Base-by-base conservation (phyloP, 2,113 vertebrate species). In the Macrotus californicus region DNA sequence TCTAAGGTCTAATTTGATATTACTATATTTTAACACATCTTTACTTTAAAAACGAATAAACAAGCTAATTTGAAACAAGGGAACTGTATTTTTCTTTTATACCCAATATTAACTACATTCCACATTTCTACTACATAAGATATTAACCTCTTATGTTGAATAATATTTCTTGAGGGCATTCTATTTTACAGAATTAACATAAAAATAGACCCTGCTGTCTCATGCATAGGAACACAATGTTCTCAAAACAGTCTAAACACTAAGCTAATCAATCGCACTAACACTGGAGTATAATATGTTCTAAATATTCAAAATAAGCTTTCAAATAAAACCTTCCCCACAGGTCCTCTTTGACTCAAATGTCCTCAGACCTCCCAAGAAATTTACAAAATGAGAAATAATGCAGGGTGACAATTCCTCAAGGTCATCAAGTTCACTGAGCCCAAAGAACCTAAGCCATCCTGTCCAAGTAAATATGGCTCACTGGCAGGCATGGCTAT, bases 61-160 rank as follows among this genome's bases (percentile, higher is more conserved):
- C 54, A 36, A 92, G 31, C 39, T 95, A 29, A 83, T 50, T 48
- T 95, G 56, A 95, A 82, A 79, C 69, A 94, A 95, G 54, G 83
- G 70, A 81, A 83, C 31, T 93, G 7, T 54, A 86, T 76, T 91
- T 96, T 93, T 64, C 89, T 90, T 77, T 87, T 50, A 86, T 19
- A 89, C 7, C 12, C n/a, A 93, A 21, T 39, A 67, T 93, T 91
- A 95, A 87, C 76, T 64, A 19, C 18, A 81, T 24, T 18, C 48
- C 56, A 95, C 50, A 80, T 80, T 80, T 75, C 67, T 4, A 82
- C 50, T 80, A 15, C 56, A 87, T 18, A 82, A 84, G 41, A 46
- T 66, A 93, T 81, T 95, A 88, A 94, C 31, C n/a, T 93, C 88
- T 39, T 66, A 83, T 83, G 56, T 19, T 93, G 64, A 93, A 89